These are phyloP conservation scores for Scaptomyza cyrtandrae DNA, from an alignment of 2,888 invertebrate species.

Conservation along the genomic window DNA sequence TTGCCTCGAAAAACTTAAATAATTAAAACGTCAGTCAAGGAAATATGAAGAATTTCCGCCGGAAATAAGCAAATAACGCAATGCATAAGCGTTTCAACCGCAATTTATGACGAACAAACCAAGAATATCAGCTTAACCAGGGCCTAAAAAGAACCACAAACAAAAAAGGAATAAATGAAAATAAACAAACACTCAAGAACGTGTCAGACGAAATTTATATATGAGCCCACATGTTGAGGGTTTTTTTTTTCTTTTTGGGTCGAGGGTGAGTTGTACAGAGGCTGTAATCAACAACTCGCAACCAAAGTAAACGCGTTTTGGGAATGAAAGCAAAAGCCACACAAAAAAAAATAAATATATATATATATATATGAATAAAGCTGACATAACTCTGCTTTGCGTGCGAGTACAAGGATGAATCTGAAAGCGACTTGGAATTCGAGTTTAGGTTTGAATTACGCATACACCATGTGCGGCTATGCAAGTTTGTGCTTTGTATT, in stretches of 20 bases:
- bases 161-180: neutral
- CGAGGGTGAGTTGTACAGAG: neutral
- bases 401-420: conserved; percentile 50
- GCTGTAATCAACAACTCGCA: conserved; percentile 16
- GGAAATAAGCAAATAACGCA: conserved; percentile 24
- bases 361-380: conserved; percentile 6
- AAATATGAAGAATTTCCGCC: conserved; percentile 17
- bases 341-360: conserved; percentile 11
- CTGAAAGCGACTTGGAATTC: conserved; percentile 37
- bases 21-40: conserved; percentile 43
- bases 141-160: conserved; percentile 19
- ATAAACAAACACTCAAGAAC: conserved; percentile 14
- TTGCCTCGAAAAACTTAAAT: conserved; percentile 37
- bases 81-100: conserved; percentile 40
- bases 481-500: neutral
- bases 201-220: conserved; percentile 20
- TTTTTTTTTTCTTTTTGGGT: neutral
- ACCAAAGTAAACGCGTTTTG: conserved; percentile 7
- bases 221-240: neutral
- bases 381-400: conserved; percentile 64
- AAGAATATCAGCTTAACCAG: conserved; percentile 27
- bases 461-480: conserved; percentile 46
- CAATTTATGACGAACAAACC: conserved; percentile 45
- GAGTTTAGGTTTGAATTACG: conserved; percentile 46
- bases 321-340: conserved; percentile 16